Conservation (phyloP, 1,140 invertebrate genomes). For the Aphidius gifuensis region DNA sequence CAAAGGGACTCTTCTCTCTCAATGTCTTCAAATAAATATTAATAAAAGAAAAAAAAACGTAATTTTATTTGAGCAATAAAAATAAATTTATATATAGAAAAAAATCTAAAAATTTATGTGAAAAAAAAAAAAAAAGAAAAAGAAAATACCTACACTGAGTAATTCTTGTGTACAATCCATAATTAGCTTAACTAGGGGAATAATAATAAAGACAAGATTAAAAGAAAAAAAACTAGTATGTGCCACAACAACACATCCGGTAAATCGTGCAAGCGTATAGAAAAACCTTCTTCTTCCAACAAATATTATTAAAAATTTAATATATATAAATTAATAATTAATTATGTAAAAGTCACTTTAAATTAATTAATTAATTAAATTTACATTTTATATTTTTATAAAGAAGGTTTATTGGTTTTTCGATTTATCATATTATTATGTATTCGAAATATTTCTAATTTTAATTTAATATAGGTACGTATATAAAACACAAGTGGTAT, state of each 20-base stretch:
- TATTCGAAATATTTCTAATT: too few relatives aligned
- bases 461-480: too few relatives aligned
- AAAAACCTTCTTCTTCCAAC: slow-evolving; percentile 7
- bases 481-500: too few relatives aligned
- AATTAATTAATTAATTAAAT: too few relatives aligned
- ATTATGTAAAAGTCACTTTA: background rate
- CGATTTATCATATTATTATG: too few relatives aligned
- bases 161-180: slow-evolving; percentile 4
- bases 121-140: background rate
- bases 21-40: background rate
- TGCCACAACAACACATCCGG: slow-evolving; percentile 21
- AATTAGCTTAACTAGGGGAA: slow-evolving; percentile 2
- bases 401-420: too few relatives aligned
- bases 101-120: background rate
- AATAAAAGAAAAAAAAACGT: background rate
- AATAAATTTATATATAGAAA: background rate
- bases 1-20: background rate
- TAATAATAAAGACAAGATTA: slow-evolving; percentile 15
- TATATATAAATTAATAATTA: background rate
- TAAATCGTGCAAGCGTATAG: slow-evolving; percentile 24
- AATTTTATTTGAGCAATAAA: background rate
- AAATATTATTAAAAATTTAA: slow-evolving; percentile 3
- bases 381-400: too few relatives aligned
- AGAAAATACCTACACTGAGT: slow-evolving; percentile 10
- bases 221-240: too few relatives aligned